These are phyloP conservation scores for Saccostrea cuccullata DNA, from an alignment of 1,140 invertebrate genomes.

Conservation along the genomic window DNA sequence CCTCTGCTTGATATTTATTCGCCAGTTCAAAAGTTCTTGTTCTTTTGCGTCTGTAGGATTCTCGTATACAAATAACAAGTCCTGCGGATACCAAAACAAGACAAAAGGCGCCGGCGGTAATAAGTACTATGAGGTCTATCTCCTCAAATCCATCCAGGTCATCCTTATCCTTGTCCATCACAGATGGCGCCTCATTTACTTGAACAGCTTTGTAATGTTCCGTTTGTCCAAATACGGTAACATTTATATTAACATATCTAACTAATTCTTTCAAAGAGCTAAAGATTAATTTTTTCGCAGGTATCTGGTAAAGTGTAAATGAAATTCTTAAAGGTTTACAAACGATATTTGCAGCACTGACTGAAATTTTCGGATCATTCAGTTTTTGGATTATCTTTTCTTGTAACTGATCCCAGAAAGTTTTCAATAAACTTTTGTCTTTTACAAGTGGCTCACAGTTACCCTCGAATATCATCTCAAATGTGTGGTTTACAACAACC, in stretches of 20 bases:
- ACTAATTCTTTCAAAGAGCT: neutral
- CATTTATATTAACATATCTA: neutral
- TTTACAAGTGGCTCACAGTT: neutral
- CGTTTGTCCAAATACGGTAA: neutral
- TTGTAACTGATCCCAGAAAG: constrained; percentile 1
- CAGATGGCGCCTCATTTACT: neutral
- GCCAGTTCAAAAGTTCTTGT: constrained; percentile 26
- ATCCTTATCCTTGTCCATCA: neutral
- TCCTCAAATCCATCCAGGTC: neutral
- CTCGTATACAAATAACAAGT: neutral
- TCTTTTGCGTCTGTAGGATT: constrained; percentile 4
- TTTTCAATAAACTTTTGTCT: neutral
- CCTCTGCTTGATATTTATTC: constrained; percentile 15
- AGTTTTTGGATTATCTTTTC: neutral
- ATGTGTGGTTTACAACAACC: neutral
- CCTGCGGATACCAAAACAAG: neutral
- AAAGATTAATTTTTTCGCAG: neutral
- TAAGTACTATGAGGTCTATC: constrained; percentile 12
- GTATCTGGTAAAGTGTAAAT: neutral
- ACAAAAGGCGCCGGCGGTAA: neutral
- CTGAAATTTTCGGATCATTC: neutral
- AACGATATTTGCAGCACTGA: neutral
- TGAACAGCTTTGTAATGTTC: neutral
- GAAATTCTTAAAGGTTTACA: constrained; percentile 17
- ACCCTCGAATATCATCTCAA: constrained; percentile 8